phyloP scores from a whole-genome alignment of 2,113 vertebrate genomes.

The Turdus rufiventris region DNA sequence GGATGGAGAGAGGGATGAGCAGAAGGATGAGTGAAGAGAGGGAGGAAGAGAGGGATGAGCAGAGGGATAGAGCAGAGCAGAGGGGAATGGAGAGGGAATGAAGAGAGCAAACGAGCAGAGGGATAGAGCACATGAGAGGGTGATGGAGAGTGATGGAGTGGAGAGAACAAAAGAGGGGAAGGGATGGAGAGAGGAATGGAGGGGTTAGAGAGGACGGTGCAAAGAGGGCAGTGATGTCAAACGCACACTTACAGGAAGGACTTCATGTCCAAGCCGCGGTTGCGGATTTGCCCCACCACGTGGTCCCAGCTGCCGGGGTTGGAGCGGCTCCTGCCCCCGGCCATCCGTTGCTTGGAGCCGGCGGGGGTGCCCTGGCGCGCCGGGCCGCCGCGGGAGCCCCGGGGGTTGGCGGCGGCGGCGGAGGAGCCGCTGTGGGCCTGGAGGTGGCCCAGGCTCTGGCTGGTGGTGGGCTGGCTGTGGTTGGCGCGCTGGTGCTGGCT shows the following conservation, averaged over 20 bases:
- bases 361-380: constrained; percentile 74
- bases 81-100: background rate
- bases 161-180: background rate
- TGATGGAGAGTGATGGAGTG: background rate
- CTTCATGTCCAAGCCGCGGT: constrained; percentile 96
- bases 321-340: constrained; percentile 79
- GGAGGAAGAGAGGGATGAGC: background rate
- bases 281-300: constrained; percentile 96
- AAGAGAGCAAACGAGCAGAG: background rate
- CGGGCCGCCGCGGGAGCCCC: constrained; percentile 64
- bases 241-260: constrained; percentile 93
- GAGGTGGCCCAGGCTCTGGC: constrained; percentile 95
- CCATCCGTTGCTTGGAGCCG: constrained; percentile 81
- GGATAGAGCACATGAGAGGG: background rate
- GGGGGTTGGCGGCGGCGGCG: constrained; percentile 65
- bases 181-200: background rate
- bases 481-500: constrained; percentile 82
- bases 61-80: background rate
- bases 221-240: background rate
- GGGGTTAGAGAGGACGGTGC: background rate
- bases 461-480: constrained; percentile 89
- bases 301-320: constrained; percentile 97
- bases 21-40: background rate
- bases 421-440: constrained; percentile 76
- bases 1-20: background rate